A percentile compares a stretch with the other conserved stretches of the same genome.
Conservation (phyloP, 2,797 vertebrate genomes). For the Sebastes itinus region DNA sequence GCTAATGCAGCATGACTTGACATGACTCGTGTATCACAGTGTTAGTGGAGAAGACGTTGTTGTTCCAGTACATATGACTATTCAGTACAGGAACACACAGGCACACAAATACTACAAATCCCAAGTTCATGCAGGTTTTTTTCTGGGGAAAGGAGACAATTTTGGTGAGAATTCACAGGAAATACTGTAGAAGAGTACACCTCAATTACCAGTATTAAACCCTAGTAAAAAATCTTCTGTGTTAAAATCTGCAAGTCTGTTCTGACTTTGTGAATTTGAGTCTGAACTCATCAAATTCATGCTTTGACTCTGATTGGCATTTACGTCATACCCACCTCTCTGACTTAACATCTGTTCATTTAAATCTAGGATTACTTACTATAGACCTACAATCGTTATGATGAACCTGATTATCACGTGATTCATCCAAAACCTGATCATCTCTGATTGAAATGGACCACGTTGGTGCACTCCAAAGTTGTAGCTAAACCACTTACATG, state of each 20-base stretch:
- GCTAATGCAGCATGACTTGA: too few relatives aligned
- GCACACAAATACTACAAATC: not conserved
- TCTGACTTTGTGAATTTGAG: not conserved
- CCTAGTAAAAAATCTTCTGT: not conserved
- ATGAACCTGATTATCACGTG: not conserved
- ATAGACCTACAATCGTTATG: not conserved
- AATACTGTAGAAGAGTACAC: not conserved
- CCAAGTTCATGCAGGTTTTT: not conserved
- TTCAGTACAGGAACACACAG: not conserved
- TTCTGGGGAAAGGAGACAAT: too few relatives aligned
- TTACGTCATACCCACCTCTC: not conserved
- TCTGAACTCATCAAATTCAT: not conserved
- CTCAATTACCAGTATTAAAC: not conserved
- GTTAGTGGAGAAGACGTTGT: too few relatives aligned
- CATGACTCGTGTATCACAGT: too few relatives aligned
- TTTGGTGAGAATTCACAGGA: too few relatives aligned
- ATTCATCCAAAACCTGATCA: not conserved
- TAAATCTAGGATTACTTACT: not conserved
- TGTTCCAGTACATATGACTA: not conserved
- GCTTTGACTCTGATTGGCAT: not conserved
- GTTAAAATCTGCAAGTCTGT: not conserved
- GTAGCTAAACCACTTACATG: not conserved
- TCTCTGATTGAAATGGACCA: not conserved
- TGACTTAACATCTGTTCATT: not conserved
- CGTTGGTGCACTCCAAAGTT: not conserved